Evolutionary conservation across 2,797 vertebrate species (phyloP).

Genomic region (Gobionotothen gibberifrons): DNA sequence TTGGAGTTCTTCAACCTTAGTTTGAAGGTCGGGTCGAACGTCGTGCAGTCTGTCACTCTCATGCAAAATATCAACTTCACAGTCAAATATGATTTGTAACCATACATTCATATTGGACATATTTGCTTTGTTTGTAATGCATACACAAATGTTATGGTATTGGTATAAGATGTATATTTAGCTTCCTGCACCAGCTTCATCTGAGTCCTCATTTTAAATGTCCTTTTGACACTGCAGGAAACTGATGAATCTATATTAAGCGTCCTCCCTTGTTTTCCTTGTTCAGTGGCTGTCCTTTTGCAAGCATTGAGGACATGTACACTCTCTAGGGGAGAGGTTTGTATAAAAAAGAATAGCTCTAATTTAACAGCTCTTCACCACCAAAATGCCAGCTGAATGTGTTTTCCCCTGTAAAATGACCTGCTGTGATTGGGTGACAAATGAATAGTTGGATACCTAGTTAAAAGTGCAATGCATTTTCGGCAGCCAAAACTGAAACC

Average conservation of each 20-base stretch:
- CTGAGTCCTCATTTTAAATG: conserved; percentile 18
- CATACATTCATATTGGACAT: neutral
- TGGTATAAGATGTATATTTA: neutral
- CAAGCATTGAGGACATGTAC: conserved; percentile 47
- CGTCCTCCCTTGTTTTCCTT: conserved; percentile 4
- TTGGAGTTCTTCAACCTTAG: conserved; percentile 40
- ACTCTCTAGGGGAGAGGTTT: conserved; percentile 45
- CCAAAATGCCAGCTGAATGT: conserved; percentile 46
- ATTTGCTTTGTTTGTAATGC: neutral
- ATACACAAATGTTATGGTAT: too few relatives aligned
- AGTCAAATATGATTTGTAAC: conserved; percentile 4
- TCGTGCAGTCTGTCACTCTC: neutral
- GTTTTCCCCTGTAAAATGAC: conserved; percentile 32
- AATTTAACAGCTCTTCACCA: conserved; percentile 53
- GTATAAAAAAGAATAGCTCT: conserved; percentile 52
- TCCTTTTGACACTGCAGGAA: conserved; percentile 33
- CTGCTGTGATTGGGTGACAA: conserved; percentile 44
- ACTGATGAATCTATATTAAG: conserved; percentile 42
- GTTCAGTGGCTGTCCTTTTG: conserved; percentile 42
- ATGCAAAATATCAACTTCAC: conserved; percentile 5
- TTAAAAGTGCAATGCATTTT: conserved; percentile 42
- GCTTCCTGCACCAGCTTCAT: neutral
- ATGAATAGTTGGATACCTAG: conserved; percentile 41
- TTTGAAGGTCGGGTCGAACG: conserved; percentile 31
- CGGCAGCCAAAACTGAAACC: conserved; percentile 32